These are phyloP conservation scores for Ochotona princeps DNA, from an alignment of 2,113 vertebrate genomes.

Conservation along the genomic window DNA sequence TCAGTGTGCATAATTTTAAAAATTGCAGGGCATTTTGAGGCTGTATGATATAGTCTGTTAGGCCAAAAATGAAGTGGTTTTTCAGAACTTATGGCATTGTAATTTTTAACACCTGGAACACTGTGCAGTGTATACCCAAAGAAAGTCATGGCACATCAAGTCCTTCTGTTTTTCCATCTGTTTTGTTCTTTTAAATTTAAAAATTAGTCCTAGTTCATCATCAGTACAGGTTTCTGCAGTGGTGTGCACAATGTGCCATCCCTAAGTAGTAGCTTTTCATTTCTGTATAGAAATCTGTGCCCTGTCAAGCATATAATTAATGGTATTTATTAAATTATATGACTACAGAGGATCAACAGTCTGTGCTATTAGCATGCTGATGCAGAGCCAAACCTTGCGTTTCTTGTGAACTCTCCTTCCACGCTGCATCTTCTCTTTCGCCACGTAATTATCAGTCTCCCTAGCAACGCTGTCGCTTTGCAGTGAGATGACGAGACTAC, in stretches of 20 bases:
- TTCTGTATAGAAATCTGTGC: conserved; percentile 55
- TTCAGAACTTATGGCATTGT: not conserved
- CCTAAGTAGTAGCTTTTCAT: conserved; percentile 11
- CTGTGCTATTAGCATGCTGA: conserved; percentile 59
- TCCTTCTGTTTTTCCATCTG: not conserved
- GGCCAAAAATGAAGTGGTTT: not conserved
- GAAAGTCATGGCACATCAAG: not conserved
- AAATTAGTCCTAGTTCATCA: conserved; percentile 3
- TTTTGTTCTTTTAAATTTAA: conserved; percentile 36
- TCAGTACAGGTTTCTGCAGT: not conserved
- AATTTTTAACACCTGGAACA: not conserved
- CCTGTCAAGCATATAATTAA: conserved; percentile 68
- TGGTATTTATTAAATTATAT: conserved; percentile 68
- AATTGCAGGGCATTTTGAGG: not conserved
- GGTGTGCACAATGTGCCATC: not conserved
- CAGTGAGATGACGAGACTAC: conserved; percentile 64
- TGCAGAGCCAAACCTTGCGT: conserved; percentile 69
- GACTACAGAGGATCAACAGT: conserved; percentile 62
- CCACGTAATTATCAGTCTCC: conserved; percentile 76
- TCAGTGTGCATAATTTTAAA: not conserved
- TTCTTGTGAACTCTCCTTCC: conserved; percentile 63
- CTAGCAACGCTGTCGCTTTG: conserved; percentile 62
- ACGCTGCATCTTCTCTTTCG: conserved; percentile 56
- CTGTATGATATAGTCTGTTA: not conserved
- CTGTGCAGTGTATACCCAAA: not conserved